phyloP scores from a whole-genome alignment of 92 coral and sea anemone genomes.

The Palythoa caribaeorum region DNA sequence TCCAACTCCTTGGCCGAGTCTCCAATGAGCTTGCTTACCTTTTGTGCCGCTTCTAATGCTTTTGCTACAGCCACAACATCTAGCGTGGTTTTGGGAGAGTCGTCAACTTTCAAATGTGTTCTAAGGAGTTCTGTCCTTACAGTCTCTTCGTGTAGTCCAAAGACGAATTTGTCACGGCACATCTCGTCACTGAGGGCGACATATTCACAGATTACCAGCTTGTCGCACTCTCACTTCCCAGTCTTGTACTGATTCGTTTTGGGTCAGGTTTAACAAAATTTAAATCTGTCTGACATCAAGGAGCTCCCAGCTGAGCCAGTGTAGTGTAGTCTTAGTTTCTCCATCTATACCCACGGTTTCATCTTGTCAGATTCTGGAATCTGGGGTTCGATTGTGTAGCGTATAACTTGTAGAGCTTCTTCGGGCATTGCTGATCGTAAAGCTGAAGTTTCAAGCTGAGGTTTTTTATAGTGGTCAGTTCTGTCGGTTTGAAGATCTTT shows the following conservation, averaged over 20 bases:
- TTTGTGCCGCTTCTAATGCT: background rate
- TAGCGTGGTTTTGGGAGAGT: background rate
- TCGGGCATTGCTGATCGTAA: slow-evolving; percentile 60
- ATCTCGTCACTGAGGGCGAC: no score
- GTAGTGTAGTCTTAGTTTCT: slow-evolving; percentile 47
- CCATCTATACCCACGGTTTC: slow-evolving; percentile 58
- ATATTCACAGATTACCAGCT: no score
- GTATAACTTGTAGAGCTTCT: slow-evolving; percentile 49
- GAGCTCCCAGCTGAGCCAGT: slow-evolving; percentile 47
- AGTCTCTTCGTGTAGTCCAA: background rate
- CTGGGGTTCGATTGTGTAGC: slow-evolving; percentile 54
- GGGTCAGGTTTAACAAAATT: slow-evolving; percentile 43
- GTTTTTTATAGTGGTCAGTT: slow-evolving; percentile 44
- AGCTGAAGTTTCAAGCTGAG: slow-evolving; percentile 59
- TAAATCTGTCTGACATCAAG: slow-evolving; percentile 44
- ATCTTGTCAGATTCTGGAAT: slow-evolving; percentile 37
- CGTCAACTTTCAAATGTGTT: background rate
- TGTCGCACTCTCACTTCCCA: slow-evolving; percentile 61
- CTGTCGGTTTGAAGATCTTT: slow-evolving; percentile 41
- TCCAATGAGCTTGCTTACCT: no score
- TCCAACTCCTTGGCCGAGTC: no score
- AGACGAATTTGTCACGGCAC: no score
- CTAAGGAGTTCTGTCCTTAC: no score
- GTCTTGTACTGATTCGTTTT: slow-evolving; percentile 37
- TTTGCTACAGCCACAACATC: background rate